Conservation (phyloP, 2,888 invertebrate species). For the Cantharis rufa region DNA sequence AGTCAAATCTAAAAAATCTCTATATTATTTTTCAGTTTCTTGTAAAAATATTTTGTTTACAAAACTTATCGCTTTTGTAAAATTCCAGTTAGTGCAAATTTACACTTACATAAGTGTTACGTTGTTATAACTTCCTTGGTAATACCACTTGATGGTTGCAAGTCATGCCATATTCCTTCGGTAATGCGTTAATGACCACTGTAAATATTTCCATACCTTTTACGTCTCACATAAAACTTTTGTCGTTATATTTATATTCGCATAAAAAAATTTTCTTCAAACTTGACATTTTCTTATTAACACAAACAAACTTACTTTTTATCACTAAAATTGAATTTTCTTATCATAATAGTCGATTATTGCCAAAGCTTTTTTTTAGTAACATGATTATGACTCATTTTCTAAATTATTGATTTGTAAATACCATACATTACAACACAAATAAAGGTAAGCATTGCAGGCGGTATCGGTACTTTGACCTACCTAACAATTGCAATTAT, state of each 20-base stretch:
- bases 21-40: background rate
- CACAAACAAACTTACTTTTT: background rate
- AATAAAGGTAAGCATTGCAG: no score
- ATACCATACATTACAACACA: no score
- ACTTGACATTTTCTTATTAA: background rate
- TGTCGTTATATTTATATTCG: background rate
- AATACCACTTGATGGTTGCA: background rate
- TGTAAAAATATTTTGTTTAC: background rate
- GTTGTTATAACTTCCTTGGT: background rate
- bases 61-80: background rate
- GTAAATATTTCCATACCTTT: background rate
- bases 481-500: no score
- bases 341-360: background rate
- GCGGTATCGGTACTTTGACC: no score
- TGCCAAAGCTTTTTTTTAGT: no score
- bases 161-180: background rate
- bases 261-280: background rate
- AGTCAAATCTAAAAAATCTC: background rate
- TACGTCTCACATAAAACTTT: background rate
- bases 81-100: background rate
- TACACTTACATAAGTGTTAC: background rate
- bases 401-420: no score
- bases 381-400: no score
- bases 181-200: background rate
- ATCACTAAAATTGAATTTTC: background rate